A percentile compares a stretch with the other conserved stretches of the same genome.
phyloP scores from a whole-genome alignment of 2,797 vertebrate genomes.

The Danio kyathit region DNA sequence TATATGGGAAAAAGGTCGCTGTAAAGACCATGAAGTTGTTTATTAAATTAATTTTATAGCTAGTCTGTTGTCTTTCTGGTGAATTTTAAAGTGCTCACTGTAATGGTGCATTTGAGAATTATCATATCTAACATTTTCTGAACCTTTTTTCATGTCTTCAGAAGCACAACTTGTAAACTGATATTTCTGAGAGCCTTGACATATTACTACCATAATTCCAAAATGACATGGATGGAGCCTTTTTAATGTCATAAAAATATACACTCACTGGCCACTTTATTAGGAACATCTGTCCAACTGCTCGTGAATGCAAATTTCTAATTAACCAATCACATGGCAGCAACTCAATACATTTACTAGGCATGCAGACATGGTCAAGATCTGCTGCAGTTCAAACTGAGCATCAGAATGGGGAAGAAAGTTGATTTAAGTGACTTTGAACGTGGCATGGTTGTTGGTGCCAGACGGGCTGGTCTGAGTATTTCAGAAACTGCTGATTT shows the following conservation, averaged over 20 bases:
- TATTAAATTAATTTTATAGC: slow-evolving; percentile 65
- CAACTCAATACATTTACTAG: too few species aligned
- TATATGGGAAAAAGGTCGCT: slow-evolving; percentile 22
- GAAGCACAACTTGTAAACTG: background rate
- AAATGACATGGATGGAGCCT: background rate
- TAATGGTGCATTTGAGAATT: background rate
- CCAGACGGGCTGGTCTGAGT: too few species aligned
- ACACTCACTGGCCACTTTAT: too few species aligned
- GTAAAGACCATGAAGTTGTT: slow-evolving; percentile 42
- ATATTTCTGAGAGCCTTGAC: background rate
- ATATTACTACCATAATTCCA: background rate
- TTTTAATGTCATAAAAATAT: background rate
- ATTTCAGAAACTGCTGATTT: too few species aligned
- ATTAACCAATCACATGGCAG: too few species aligned
- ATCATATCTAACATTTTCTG: background rate
- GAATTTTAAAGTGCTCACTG: background rate
- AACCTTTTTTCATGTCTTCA: background rate
- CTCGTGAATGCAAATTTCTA: too few species aligned
- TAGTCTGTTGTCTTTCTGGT: background rate
- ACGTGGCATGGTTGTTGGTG: too few species aligned
- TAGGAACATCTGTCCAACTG: too few species aligned
- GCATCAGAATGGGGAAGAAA: too few species aligned
- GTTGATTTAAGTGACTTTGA: too few species aligned
- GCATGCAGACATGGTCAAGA: too few species aligned
- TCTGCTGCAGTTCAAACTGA: too few species aligned